Conservation (phyloP, 2,797 vertebrate species). For the Euthynnus affinis region DNA sequence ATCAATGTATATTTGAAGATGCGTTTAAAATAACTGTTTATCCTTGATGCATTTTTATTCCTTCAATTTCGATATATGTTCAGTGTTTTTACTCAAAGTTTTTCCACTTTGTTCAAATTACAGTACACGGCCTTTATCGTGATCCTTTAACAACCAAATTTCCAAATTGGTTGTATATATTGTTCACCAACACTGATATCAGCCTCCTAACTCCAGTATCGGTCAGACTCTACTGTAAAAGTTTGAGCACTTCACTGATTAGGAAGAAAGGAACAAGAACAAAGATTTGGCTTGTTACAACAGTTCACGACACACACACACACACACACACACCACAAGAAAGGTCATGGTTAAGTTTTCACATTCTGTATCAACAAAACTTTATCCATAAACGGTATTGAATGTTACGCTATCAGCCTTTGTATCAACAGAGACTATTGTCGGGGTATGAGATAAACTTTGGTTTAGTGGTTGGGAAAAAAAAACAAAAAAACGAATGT, state of each 20-base stretch:
- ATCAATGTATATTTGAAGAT: slow-evolving; percentile 11
- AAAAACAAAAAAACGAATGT: slow-evolving; percentile 27
- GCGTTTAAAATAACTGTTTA: background rate
- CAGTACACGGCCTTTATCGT: background rate
- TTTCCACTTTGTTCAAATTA: background rate
- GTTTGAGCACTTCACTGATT: slow-evolving; percentile 25
- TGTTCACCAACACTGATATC: slow-evolving; percentile 5
- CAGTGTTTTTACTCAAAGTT: background rate
- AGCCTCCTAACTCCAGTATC: background rate
- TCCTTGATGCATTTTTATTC: background rate
- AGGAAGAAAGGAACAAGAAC: slow-evolving; percentile 35
- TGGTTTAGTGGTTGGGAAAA: slow-evolving; percentile 30
- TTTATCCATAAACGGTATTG: slow-evolving; percentile 62
- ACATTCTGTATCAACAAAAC: slow-evolving; percentile 43
- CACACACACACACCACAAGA: slow-evolving; percentile 11
- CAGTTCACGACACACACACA: slow-evolving; percentile 20
- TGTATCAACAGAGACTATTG: slow-evolving; percentile 59
- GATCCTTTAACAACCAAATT: background rate
- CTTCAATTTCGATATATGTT: background rate
- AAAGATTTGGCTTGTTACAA: slow-evolving; percentile 22
- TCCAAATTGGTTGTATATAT: background rate
- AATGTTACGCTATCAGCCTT: slow-evolving; percentile 64
- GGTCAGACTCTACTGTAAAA: slow-evolving; percentile 1
- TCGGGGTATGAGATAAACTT: slow-evolving; percentile 53
- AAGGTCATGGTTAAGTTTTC: slow-evolving; percentile 57